Conservation (phyloP, 2,797 vertebrate species). For the Poeciliopsis presidionis region DNA sequence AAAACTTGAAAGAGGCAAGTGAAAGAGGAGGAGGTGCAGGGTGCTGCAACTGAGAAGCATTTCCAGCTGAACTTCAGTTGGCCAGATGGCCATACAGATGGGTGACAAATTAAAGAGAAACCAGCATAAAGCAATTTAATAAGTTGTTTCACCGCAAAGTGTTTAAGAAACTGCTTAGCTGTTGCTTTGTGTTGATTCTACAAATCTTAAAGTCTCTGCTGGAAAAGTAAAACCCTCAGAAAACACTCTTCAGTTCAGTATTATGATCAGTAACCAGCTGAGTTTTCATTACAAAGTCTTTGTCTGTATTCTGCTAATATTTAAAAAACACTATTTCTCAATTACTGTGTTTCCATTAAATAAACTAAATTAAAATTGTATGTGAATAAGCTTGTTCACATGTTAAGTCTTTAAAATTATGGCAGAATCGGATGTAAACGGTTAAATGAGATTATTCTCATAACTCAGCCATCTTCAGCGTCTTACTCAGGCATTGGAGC, state of each 20-base stretch:
- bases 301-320: not conserved
- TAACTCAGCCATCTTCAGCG: no score
- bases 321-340: no score
- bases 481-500: not conserved
- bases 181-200: not conserved
- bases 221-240: not conserved
- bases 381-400: no score
- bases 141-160: not conserved
- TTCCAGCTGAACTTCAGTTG: slow-evolving; percentile 30
- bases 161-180: slow-evolving; percentile 5
- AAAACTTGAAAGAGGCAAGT: slow-evolving; percentile 77
- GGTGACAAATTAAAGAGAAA: slow-evolving; percentile 13
- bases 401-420: no score
- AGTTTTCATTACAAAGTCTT: not conserved
- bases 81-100: slow-evolving; percentile 40
- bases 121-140: not conserved
- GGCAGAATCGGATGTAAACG: no score
- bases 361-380: no score
- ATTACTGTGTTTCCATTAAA: no score
- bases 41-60: slow-evolving; percentile 38
- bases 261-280: not conserved
- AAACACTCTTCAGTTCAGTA: not conserved
- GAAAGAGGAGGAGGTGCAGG: slow-evolving; percentile 51
- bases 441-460: no score
- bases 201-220: not conserved